Conservation (phyloP, 1,140 invertebrate species). For the Babylonia areolata region DNA sequence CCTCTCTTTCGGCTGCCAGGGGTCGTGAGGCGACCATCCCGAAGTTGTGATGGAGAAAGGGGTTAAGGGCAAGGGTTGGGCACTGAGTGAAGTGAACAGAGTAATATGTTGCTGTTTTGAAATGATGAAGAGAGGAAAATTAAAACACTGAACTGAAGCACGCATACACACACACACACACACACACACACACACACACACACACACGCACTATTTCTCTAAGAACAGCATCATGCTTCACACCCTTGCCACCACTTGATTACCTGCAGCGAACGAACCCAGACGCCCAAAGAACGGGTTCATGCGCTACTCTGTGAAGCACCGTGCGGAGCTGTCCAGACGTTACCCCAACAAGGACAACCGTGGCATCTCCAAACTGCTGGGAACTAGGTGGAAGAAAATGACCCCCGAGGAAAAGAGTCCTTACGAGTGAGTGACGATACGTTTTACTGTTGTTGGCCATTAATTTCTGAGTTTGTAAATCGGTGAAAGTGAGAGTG, state of each 20-base stretch:
- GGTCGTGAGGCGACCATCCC: too few relatives aligned
- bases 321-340: constrained; percentile 45
- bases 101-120: neutral
- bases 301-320: constrained; percentile 59
- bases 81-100: neutral
- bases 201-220: neutral
- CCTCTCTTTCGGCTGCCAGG: too few relatives aligned
- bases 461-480: too few relatives aligned
- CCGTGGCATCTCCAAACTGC: constrained; percentile 59
- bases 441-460: too few relatives aligned
- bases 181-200: neutral
- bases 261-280: constrained; percentile 37
- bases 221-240: neutral
- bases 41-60: too few relatives aligned
- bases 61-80: too few relatives aligned
- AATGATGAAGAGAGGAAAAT: neutral
- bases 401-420: constrained; percentile 56
- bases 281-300: constrained; percentile 61
- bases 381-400: constrained; percentile 58
- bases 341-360: constrained; percentile 57
- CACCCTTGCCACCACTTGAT: neutral
- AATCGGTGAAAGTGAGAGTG: neutral
- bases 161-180: neutral
- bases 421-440: constrained; percentile 56
- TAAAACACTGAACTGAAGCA: neutral